A percentile compares a stretch with the other conserved stretches of the same genome.
Conservation (phyloP, 2,113 vertebrate genomes). For the Pseudorasbora parva region DNA sequence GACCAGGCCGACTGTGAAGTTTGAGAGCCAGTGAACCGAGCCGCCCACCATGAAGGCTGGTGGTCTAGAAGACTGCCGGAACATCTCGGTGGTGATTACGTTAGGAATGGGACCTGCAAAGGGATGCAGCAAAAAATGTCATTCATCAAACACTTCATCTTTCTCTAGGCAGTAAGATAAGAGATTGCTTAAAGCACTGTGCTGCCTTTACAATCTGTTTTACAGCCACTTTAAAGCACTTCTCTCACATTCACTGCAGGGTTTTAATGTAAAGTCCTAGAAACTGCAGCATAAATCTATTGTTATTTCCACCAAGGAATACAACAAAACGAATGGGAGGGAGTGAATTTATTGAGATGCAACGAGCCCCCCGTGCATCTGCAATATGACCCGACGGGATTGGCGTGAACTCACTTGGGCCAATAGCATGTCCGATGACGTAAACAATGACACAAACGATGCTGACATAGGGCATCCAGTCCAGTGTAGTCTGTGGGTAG, state of each 20-base stretch:
- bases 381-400: not conserved
- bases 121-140: constrained; percentile 32
- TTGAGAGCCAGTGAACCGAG: constrained; percentile 91
- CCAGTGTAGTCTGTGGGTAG: constrained; percentile 68
- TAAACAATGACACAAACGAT: constrained; percentile 85
- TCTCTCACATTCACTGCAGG: not conserved
- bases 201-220: constrained; percentile 26
- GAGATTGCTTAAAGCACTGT: constrained; percentile 10
- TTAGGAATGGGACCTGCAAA: constrained; percentile 85
- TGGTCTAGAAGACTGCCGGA: constrained; percentile 90
- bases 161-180: not conserved
- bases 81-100: constrained; percentile 90
- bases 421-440: constrained; percentile 87
- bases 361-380: not conserved
- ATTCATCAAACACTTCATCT: not conserved
- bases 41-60: constrained; percentile 92
- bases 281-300: constrained; percentile 30
- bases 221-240: constrained; percentile 32
- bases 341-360: not conserved
- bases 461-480: constrained; percentile 91
- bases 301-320: constrained; percentile 35
- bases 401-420: constrained; percentile 84
- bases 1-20: constrained; percentile 88
- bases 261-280: constrained; percentile 17
- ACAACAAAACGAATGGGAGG: not conserved